These are phyloP conservation scores for Cichladusa arquata DNA, from an alignment of 2,113 vertebrate genomes.

Conservation along the genomic window DNA sequence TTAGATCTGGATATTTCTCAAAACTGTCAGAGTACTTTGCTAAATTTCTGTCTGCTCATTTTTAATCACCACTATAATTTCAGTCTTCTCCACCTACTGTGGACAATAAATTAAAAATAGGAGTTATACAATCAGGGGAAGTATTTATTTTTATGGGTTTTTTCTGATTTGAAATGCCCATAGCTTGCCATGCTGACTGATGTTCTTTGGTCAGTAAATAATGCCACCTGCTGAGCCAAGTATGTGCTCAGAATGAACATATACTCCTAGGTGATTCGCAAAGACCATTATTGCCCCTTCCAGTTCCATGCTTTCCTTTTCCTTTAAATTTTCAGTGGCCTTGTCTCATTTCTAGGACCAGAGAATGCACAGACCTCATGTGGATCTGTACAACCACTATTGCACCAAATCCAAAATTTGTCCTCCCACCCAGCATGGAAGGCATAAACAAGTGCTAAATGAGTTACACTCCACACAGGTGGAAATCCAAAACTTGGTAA, in stretches of 20 bases:
- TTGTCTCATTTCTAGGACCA: neutral
- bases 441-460: neutral
- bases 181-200: neutral
- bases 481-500: neutral
- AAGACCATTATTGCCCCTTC: neutral
- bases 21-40: neutral
- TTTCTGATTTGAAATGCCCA: neutral
- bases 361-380: neutral
- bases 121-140: neutral
- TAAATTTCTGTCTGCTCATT: neutral
- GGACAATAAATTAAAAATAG: conserved; percentile 13
- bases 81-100: conserved; percentile 25
- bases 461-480: neutral
- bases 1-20: neutral
- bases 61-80: conserved; percentile 25
- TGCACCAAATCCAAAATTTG: neutral
- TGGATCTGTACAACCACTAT: neutral
- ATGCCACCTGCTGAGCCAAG: neutral
- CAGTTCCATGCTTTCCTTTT: neutral
- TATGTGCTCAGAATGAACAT: neutral
- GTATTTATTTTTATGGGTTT: neutral
- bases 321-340: neutral
- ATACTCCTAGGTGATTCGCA: neutral
- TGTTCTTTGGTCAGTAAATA: conserved; percentile 45
- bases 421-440: neutral